A percentile compares a stretch with the other conserved stretches of the same genome.
Evolutionary conservation across 2,113 vertebrate genomes (phyloP).

Genomic region (Perccottus glenii): DNA sequence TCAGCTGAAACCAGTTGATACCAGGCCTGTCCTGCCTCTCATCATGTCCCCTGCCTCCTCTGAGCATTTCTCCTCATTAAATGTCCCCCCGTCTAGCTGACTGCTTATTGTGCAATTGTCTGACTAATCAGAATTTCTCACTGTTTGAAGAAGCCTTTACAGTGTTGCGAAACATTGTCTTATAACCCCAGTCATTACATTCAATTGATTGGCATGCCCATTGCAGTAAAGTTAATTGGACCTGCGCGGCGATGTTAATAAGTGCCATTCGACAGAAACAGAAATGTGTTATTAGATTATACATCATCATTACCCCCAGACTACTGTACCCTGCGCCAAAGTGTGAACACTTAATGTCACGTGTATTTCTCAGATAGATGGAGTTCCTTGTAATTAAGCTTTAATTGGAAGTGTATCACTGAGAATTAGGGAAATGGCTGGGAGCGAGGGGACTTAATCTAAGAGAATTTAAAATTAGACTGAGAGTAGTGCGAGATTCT

Average conservation of each 20-base stretch:
- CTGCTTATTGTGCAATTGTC: slow-evolving; percentile 34
- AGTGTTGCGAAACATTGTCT: slow-evolving; percentile 53
- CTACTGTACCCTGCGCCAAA: slow-evolving; percentile 50
- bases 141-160: slow-evolving; percentile 46
- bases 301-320: slow-evolving; percentile 66
- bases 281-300: slow-evolving; percentile 62
- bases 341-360: slow-evolving; percentile 39
- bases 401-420: slow-evolving; percentile 59
- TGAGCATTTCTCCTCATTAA: slow-evolving; percentile 57
- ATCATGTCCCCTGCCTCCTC: slow-evolving; percentile 18
- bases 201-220: slow-evolving; percentile 68
- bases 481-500: slow-evolving; percentile 27
- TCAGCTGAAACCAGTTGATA: not conserved
- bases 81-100: slow-evolving; percentile 25
- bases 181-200: slow-evolving; percentile 65
- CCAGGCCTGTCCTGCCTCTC: slow-evolving; percentile 2
- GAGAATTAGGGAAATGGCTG: slow-evolving; percentile 35
- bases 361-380: slow-evolving; percentile 47
- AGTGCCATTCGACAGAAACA: slow-evolving; percentile 58
- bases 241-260: slow-evolving; percentile 61
- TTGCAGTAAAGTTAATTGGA: slow-evolving; percentile 65
- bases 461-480: slow-evolving; percentile 35
- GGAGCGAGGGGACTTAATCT: slow-evolving; percentile 40
- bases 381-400: slow-evolving; percentile 57
- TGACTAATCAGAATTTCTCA: slow-evolving; percentile 48